These are phyloP conservation scores for Drosophila prosaltans DNA, from an alignment of 1,140 invertebrate genomes.

Conservation along the genomic window DNA sequence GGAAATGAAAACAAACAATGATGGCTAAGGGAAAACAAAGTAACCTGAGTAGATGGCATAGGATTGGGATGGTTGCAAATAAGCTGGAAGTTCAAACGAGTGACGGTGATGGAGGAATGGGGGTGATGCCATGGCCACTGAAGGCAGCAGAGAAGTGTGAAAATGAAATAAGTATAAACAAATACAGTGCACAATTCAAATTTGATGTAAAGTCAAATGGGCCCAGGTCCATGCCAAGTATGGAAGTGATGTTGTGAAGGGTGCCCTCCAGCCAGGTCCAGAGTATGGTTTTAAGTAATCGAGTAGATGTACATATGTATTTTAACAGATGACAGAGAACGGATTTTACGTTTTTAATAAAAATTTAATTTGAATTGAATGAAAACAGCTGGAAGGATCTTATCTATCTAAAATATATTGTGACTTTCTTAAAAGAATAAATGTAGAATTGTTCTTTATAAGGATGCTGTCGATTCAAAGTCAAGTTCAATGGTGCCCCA, in stretches of 20 bases:
- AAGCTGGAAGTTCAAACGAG: constrained; percentile 51
- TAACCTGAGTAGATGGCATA: constrained; percentile 64
- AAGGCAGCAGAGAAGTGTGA: constrained; percentile 55
- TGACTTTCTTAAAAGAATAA: no score
- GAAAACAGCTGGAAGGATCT: no score
- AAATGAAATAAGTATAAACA: constrained; percentile 80
- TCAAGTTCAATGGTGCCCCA: no score
- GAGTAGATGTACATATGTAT: no score
- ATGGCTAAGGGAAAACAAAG: constrained; percentile 70
- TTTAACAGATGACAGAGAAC: no score
- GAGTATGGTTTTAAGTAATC: background rate
- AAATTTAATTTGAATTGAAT: no score
- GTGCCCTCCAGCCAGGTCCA: background rate
- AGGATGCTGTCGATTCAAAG: no score
- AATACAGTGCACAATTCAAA: constrained; percentile 63
- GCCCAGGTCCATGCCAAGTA: constrained; percentile 8
- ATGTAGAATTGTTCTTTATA: no score
- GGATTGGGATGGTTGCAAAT: constrained; percentile 12
- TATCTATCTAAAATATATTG: no score
- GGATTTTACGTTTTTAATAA: no score
- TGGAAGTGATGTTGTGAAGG: background rate
- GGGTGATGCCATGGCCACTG: background rate
- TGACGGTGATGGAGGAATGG: constrained; percentile 37
- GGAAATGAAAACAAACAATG: constrained; percentile 76
- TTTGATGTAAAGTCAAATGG: constrained; percentile 63